Evolutionary conservation across 2,113 vertebrate genomes (phyloP).

Genomic region (Nannospalax galili): DNA sequence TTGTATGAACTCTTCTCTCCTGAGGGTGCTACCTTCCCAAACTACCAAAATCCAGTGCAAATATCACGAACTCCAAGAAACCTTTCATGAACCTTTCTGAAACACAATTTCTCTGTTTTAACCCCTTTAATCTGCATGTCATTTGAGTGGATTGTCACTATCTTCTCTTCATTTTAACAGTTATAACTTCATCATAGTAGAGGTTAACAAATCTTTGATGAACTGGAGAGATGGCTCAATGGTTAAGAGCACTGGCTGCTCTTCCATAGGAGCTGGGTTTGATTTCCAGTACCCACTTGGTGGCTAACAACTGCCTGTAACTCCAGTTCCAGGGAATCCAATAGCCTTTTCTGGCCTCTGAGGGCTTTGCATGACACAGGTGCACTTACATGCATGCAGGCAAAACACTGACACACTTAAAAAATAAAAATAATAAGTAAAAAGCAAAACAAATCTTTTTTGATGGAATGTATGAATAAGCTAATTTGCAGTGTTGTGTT

Average conservation of each 20-base stretch:
- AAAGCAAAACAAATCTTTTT: not conserved
- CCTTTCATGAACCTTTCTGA: not conserved
- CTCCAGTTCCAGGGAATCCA: too few relatives aligned
- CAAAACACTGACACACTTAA: too few relatives aligned
- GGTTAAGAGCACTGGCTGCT: too few relatives aligned
- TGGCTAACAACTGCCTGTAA: too few relatives aligned
- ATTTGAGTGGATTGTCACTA: not conserved
- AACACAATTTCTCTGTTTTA: not conserved
- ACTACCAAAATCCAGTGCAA: not conserved
- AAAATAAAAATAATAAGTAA: too few relatives aligned
- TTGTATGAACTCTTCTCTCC: not conserved
- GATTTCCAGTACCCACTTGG: too few relatives aligned
- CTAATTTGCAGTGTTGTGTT: not conserved
- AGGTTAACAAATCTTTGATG: slow-evolving; percentile 11
- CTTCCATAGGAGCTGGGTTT: too few relatives aligned
- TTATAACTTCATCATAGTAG: not conserved
- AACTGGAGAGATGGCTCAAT: not conserved
- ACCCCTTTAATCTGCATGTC: not conserved
- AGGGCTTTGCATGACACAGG: too few relatives aligned
- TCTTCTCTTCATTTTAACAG: not conserved
- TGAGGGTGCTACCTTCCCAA: not conserved
- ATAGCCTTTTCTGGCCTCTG: too few relatives aligned
- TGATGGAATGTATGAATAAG: not conserved
- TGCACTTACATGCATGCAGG: too few relatives aligned
- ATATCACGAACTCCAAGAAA: not conserved